phyloP scores from a whole-genome alignment of 2,113 vertebrate species.

The Cygnus atratus region DNA sequence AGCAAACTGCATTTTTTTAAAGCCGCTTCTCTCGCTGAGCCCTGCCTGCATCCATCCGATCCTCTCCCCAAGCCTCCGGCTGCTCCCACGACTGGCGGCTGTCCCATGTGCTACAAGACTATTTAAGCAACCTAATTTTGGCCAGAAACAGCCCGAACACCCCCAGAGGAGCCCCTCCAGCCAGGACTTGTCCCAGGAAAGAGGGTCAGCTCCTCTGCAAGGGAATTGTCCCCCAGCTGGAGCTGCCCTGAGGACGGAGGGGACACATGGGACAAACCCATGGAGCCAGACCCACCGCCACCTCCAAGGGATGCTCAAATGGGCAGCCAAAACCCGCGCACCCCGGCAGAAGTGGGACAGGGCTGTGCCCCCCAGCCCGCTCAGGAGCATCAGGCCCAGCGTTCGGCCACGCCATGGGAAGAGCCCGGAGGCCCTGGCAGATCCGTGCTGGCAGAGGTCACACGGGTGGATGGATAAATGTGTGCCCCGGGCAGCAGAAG shows the following conservation, averaged over 20 bases:
- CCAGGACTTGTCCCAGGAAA: background rate
- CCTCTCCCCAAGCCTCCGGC: background rate
- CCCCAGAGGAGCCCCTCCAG: background rate
- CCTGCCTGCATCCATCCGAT: background rate
- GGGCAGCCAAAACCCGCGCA: rapidly evolving
- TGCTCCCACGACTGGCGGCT: rapidly evolving
- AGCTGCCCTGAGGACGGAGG: background rate
- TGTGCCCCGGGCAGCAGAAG: background rate
- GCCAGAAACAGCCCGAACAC: background rate
- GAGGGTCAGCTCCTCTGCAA: background rate
- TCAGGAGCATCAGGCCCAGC: background rate
- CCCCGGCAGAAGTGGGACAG: background rate
- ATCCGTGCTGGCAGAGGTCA: background rate
- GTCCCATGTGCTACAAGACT: background rate
- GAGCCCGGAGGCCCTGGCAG: background rate
- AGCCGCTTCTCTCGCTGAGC: background rate
- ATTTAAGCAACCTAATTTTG: background rate
- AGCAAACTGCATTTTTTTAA: background rate
- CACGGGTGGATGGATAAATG: background rate
- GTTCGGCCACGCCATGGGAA: background rate
- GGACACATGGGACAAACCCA: background rate
- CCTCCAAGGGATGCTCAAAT: background rate
- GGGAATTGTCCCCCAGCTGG: background rate
- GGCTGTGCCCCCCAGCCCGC: background rate
- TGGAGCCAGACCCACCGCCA: background rate